Base-by-base conservation (phyloP, 2,888 invertebrate genomes). In the Ornithoptera alexandrae region DNA sequence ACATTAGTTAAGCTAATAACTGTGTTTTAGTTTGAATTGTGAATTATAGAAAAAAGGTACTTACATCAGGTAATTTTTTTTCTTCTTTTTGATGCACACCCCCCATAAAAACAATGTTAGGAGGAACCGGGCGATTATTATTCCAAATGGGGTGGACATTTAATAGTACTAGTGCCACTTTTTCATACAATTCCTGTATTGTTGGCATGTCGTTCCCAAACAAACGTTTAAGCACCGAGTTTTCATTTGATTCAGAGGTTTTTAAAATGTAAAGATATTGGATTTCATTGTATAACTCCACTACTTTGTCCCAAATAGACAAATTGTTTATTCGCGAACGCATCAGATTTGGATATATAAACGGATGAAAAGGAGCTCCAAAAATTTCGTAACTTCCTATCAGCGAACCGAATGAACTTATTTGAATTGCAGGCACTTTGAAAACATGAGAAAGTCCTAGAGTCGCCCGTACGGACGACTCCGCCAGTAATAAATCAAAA, bases 141-240 rank as follows among this genome's bases (percentile, higher is more conserved):
- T 80, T 80, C 77, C 86, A 84, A 20, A 85, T 65, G 0, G 85
- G 83, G 75, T 91, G 84, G 2, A 81, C 78, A 73, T 90, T 92
- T 0, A 89, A 62, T 66, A 92, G 83, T 56, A 90, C 70, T 76
- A 90, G 74, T 69, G 84, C 84, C 12, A 87, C 74, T 56, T 80
- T 81, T 1, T 77, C 69, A 15, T 71, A 69, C 24, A 83, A 70
- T 46, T 79, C 77, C 6, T 58, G 65, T 12, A 81, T 60, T 30
- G 61, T 30, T 10, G 83, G 81, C 6, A 74, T 67, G 10, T 77
- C 67, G 2, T 68, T 17, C 0, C 81, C 83, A 70, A 81, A 77
- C 50, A 74, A 58, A 24, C 69, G 72, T 60, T 69, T 76, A n/a
- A 80, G 62, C 42, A 78, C 2, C 5, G 22, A 58, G 30, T 77